Base-by-base conservation (phyloP, 1,140 invertebrate genomes). In the Papilio dardanus region DNA sequence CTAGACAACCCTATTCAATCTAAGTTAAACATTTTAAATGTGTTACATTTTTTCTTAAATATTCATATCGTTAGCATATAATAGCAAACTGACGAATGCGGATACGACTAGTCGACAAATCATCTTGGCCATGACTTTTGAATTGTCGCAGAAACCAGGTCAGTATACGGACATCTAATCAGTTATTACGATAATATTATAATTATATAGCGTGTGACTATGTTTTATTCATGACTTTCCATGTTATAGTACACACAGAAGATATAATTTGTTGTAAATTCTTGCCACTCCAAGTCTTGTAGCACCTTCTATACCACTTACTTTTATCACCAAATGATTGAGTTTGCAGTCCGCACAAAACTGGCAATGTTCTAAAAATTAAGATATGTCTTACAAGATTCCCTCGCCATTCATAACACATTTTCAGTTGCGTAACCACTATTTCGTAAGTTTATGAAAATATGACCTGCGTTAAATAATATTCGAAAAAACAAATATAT, bases 141-240 rank as follows among this genome's bases (percentile, higher is more conserved):
- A 62, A 16, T 28, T 62, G 54, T 28, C 10, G 24, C 24, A 62
- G 10, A 28, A 62, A 28, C 30, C 42, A 46, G 42, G n/a, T 46
- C 42, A 46, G 7, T 46, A 46, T n/a, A 58, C 24, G 21, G 54
- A 54, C 50, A 54, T 54, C 50, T 54, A 54, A 54, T 54, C 21
- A 54, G 21, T 21, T n/a, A 24, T 54, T 54, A 19, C 16, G 21
- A 54, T 50, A 4, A 19, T 24, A 54, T 54, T 54, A 24, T 54
- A 54, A 54, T 54, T 28, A 54, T 24, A 24, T 54, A 6, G 19
- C 50, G 19, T 21, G 3, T 24, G 16, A 7, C 3, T 12, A 0
- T 12, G 7, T 50, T 50, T 50, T 50, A 10, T 46, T n/a, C 14
- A 19, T 46, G 7, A n/a, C n/a, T 42, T 42, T 42, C 37, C 37